Evolutionary conservation across 2,113 vertebrate genomes (phyloP).

Genomic region (Pseudolaguvia tuberculata): DNA sequence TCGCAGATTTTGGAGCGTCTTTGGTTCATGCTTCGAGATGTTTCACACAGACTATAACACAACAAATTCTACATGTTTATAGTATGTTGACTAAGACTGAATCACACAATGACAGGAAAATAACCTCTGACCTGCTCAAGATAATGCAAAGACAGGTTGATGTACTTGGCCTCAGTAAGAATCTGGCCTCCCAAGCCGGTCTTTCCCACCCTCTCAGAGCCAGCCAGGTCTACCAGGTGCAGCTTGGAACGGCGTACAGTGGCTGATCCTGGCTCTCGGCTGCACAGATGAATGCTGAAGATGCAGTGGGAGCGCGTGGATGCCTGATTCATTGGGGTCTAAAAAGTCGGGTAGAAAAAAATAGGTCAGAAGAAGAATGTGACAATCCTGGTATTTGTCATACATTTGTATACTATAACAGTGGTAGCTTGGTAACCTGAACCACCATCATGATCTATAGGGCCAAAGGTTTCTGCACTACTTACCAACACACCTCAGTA

Average conservation of each 20-base stretch:
- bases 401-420: too few species aligned
- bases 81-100: too few species aligned
- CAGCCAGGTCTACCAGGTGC: conserved; percentile 93
- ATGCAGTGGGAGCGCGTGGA: conserved; percentile 96
- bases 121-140: conserved; percentile 82
- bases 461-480: too few species aligned
- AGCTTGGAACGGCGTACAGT: conserved; percentile 81
- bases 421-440: too few species aligned
- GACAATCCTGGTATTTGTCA: neutral
- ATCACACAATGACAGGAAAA: neutral
- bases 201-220: conserved; percentile 90
- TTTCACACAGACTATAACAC: neutral
- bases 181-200: conserved; percentile 82
- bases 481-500: too few species aligned
- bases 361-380: conserved; percentile 19
- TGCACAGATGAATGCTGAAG: conserved; percentile 89
- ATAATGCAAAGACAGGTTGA: conserved; percentile 91
- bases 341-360: conserved; percentile 25
- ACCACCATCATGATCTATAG: too few species aligned
- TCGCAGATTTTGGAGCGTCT: too few species aligned
- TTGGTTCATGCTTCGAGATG: too few species aligned
- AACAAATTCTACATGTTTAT: neutral
- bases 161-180: conserved; percentile 94
- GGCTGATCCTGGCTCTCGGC: conserved; percentile 84
- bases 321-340: conserved; percentile 97